Percentiles rank a stretch among this genome's conserved stretches.
phyloP scores from a whole-genome alignment of 1,140 invertebrate genomes.

The Lysiphlebus fabarum region DNA sequence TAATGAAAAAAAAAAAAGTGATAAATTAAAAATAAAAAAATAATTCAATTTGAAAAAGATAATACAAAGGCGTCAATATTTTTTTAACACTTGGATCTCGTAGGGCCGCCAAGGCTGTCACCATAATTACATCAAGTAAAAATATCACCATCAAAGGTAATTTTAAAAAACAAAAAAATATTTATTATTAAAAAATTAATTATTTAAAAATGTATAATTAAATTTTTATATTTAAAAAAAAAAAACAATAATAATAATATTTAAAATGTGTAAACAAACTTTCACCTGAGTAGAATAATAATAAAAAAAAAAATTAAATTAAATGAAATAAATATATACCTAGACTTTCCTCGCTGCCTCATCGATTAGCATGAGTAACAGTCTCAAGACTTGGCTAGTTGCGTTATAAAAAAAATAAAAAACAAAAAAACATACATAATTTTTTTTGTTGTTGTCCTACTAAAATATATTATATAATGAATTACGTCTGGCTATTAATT shows the following conservation, averaged over 20 bases:
- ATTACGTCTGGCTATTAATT: neutral
- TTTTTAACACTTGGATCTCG: conserved; percentile 32
- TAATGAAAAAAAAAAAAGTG: no score
- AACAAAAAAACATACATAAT: no score
- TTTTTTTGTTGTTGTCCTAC: neutral
- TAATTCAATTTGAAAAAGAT: no score
- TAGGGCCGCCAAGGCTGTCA: conserved; percentile 25
- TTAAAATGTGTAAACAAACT: no score
- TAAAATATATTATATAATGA: conserved; percentile 1
- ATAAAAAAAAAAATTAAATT: no score
- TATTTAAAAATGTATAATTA: no score
- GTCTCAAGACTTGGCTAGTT: neutral
- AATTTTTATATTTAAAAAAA: no score
- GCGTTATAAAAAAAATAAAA: neutral
- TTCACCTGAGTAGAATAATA: no score
- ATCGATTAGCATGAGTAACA: neutral
- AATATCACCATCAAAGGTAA: conserved; percentile 35
- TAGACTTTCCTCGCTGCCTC: neutral
- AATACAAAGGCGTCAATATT: conserved; percentile 16
- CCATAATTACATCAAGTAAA: conserved; percentile 30
- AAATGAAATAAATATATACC: no score
- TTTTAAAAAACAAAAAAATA: neutral
- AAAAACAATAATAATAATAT: no score
- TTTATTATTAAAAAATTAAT: no score
- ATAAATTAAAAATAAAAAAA: no score